Conservation (phyloP, 2,797 vertebrate species). For the Geotrypetes seraphini region DNA sequence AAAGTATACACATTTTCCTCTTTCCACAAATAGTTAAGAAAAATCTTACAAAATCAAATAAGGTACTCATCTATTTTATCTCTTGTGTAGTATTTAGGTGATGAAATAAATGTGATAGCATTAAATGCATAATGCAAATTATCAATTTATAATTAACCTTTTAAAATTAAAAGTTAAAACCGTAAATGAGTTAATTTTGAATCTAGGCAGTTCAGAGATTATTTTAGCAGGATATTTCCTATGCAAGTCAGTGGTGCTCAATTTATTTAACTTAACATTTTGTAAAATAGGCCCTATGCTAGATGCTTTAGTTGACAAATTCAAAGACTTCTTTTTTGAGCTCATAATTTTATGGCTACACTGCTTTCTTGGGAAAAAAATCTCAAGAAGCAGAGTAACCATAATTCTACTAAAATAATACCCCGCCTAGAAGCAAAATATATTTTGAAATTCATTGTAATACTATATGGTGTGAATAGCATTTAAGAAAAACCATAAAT, state of each 20-base stretch:
- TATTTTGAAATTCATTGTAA: not conserved
- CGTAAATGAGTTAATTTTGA: slow-evolving; percentile 33
- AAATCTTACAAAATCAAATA: slow-evolving; percentile 23
- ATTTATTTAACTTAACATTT: slow-evolving; percentile 61
- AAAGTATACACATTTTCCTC: slow-evolving; percentile 39
- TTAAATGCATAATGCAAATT: slow-evolving; percentile 19
- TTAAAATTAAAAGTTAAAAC: slow-evolving; percentile 38
- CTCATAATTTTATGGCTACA: slow-evolving; percentile 49
- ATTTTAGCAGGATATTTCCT: slow-evolving; percentile 56
- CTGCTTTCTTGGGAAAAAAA: slow-evolving; percentile 30
- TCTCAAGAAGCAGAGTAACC: slow-evolving; percentile 6
- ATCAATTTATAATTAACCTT: slow-evolving; percentile 33
- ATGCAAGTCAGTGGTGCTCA: slow-evolving; percentile 51
- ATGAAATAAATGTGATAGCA: slow-evolving; percentile 26
- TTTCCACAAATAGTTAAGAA: slow-evolving; percentile 44
- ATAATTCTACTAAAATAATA: slow-evolving; percentile 1
- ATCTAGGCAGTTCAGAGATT: slow-evolving; percentile 34
- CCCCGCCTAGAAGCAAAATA: slow-evolving; percentile 5
- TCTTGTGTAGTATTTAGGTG: slow-evolving; percentile 19
- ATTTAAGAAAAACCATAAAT: too few species aligned
- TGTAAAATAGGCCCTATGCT: too few species aligned
- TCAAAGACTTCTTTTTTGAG: slow-evolving; percentile 52
- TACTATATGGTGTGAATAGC: too few species aligned
- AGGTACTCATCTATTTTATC: slow-evolving; percentile 23
- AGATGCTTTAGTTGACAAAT: slow-evolving; percentile 38